Evolutionary conservation across 2,113 vertebrate species (phyloP), one percentile per base, ranked within the genome.

Genomic region (Ariopsis seemanni): DNA sequence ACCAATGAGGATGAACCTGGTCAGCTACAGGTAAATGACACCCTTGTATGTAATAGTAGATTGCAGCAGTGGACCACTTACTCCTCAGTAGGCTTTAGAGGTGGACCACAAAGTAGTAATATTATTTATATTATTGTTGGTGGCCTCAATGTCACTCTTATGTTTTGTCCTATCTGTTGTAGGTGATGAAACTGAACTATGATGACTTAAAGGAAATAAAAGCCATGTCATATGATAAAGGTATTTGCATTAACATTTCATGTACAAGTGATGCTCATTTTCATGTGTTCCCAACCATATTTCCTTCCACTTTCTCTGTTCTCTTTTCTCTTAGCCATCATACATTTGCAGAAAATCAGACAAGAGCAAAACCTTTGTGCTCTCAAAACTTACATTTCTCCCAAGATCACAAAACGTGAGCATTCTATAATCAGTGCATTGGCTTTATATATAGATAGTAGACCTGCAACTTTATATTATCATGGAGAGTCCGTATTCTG

Each of bases 1-100:
- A 27, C 17, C 8, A 69, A 42, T 63, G 82, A 69, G 9, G 87
- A 88, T 79, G 87, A 88, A 62, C 87, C 87, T 69, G 87, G 87
- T 10, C 50, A 84, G 72, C 30, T 69, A 84, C 87, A 88, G 87
- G 87, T 88, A 84, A 84, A 48, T 53, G 5, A 71, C 20, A 75
- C 18, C 15, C 48, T 67, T 1, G 2, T 53, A 17, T 1, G 2
- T 53, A 17, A 20, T 55, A 52, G 17, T 42, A 22, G 25, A 27
- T 52, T 63, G 20, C 42, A 27, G 62, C 14, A 86, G 18, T 63
- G 57, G 74, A 86, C 34, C 25, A 85, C 14, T 11, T 30, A 20
- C 53, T 53, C 8, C n/a, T 79, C 4, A 53, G 12, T 30, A 52
- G 48, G 27, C 17, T 42, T 55, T 10, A 50, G 5, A 27, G 5